These are phyloP conservation scores for Neoarius graeffei DNA, from an alignment of 2,113 vertebrate genomes.

Conservation along the genomic window DNA sequence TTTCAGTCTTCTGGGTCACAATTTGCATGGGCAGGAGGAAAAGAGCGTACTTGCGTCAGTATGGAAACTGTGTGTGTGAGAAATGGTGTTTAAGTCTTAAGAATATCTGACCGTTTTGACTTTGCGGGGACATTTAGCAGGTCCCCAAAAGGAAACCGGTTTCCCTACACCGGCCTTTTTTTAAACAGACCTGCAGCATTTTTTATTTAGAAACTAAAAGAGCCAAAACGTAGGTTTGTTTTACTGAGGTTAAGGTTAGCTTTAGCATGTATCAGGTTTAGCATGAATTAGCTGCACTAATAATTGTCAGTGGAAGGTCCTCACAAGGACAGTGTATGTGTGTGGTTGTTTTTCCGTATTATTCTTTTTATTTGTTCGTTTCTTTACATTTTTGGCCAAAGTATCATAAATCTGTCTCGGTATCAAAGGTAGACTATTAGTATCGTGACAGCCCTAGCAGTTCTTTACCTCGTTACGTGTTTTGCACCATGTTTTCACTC, in stretches of 20 bases:
- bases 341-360: too few relatives aligned
- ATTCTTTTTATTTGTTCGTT: background rate
- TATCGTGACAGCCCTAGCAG: background rate
- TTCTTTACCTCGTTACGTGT: background rate
- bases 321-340: background rate
- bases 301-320: background rate
- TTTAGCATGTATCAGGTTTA: background rate
- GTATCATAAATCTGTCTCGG: background rate
- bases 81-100: background rate
- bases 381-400: background rate
- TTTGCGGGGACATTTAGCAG: background rate
- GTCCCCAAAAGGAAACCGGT: background rate
- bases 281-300: background rate
- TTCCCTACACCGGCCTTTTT: too few relatives aligned
- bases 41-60: background rate
- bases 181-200: too few relatives aligned
- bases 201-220: too few relatives aligned
- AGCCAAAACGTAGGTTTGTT: background rate
- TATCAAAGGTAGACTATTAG: background rate
- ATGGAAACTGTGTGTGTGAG: background rate
- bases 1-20: background rate
- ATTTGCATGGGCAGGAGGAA: background rate
- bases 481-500: background rate
- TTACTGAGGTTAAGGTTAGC: background rate
- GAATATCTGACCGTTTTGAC: background rate